Evolutionary conservation across 2,797 vertebrate species (phyloP).

Genomic region (Typhlichthys eigenmanni): DNA sequence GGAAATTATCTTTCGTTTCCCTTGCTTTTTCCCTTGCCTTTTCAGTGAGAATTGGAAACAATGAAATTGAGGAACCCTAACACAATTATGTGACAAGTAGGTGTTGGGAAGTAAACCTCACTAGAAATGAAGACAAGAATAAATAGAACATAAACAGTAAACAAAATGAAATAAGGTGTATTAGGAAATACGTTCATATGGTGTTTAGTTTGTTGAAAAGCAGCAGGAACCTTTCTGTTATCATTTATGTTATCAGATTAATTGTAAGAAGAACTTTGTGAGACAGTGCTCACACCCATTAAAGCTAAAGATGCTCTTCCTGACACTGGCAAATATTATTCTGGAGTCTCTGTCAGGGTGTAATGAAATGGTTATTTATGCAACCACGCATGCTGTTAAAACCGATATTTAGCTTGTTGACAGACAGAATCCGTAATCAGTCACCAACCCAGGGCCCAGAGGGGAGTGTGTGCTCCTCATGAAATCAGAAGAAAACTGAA

Average conservation of each 20-base stretch:
- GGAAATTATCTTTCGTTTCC: background rate
- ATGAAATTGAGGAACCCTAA: background rate
- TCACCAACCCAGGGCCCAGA: conserved; percentile 54
- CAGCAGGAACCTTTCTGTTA: background rate
- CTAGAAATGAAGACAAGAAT: conserved; percentile 22
- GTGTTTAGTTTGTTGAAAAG: conserved; percentile 23
- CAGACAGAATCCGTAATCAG: conserved; percentile 73
- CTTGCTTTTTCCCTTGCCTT: background rate
- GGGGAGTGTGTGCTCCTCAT: conserved; percentile 53
- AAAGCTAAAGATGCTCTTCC: conserved; percentile 39
- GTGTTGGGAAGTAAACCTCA: conserved; percentile 22
- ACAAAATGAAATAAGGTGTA: conserved; percentile 25
- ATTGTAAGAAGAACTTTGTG: conserved; percentile 35
- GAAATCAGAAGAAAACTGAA: conserved; percentile 57
- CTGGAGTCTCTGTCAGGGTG: conserved; percentile 47
- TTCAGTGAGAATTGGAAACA: background rate
- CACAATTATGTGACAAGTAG: conserved; percentile 18
- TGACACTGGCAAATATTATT: conserved; percentile 51
- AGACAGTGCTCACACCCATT: conserved; percentile 38
- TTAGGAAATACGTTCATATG: conserved; percentile 38
- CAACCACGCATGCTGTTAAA: conserved; percentile 59
- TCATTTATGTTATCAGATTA: conserved; percentile 6
- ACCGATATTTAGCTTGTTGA: conserved; percentile 62
- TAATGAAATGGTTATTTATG: conserved; percentile 76
- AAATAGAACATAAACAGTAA: conserved; percentile 25